These are phyloP conservation scores for Champsocephalus gunnari DNA, from an alignment of 2,797 vertebrate genomes.

Conservation along the genomic window DNA sequence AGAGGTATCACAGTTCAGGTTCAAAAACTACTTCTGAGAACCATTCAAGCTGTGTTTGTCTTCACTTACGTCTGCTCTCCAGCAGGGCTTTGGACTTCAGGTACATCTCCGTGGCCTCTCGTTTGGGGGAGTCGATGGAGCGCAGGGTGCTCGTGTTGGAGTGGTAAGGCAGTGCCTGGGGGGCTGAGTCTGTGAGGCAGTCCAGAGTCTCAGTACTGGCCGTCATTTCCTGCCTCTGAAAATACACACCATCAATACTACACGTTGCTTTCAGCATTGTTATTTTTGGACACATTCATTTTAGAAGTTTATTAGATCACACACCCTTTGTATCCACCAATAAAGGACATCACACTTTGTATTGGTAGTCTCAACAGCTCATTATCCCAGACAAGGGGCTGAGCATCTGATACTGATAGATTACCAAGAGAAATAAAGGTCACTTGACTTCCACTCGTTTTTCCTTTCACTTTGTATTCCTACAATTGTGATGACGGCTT, in stretches of 20 bases:
- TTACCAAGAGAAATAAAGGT: conserved; percentile 54
- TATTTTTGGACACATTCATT: background rate
- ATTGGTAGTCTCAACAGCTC: conserved; percentile 33
- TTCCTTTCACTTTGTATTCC: conserved; percentile 26
- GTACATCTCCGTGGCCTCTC: conserved; percentile 94
- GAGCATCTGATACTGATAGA: conserved; percentile 52
- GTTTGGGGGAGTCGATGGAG: conserved; percentile 89
- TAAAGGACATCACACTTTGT: conserved; percentile 33
- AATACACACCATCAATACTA: conserved; percentile 12
- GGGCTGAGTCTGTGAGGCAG: conserved; percentile 71
- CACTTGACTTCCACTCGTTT: conserved; percentile 29
- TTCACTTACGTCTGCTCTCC: conserved; percentile 95
- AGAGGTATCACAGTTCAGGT: background rate
- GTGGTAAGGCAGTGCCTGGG: conserved; percentile 93
- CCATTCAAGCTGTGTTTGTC: background rate
- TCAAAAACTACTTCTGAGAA: background rate
- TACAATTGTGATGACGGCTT: conserved; percentile 45
- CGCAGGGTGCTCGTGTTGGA: conserved; percentile 86
- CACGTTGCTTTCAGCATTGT: background rate
- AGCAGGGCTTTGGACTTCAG: conserved; percentile 96
- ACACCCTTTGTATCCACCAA: conserved; percentile 18
- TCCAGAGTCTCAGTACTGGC: conserved; percentile 89
- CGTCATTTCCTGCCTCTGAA: conserved; percentile 88
- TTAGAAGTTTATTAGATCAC: conserved; percentile 9
- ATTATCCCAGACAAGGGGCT: conserved; percentile 49